Percentiles rank a stretch among this genome's conserved stretches.
Evolutionary conservation across 2,797 vertebrate species (phyloP).

Genomic region (Eurystomus glaucurus): DNA sequence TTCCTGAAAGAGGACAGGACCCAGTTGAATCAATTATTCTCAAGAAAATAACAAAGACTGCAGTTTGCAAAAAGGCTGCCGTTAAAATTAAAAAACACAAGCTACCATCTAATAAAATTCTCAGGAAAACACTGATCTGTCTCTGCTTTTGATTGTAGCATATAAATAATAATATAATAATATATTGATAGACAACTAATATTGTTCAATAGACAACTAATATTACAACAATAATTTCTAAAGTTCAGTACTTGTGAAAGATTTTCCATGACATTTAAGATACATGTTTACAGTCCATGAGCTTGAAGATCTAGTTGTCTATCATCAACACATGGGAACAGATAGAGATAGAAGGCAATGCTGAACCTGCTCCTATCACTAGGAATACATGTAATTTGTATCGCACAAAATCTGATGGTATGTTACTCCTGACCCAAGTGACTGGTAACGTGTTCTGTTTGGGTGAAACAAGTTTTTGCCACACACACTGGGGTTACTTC

Average conservation of each 20-base stretch:
- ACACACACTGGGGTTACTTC: background rate
- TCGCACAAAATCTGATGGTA: background rate
- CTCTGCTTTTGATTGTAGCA: background rate
- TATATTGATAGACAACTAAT: background rate
- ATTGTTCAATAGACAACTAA: background rate
- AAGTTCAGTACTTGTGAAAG: background rate
- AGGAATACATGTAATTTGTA: too few relatives aligned
- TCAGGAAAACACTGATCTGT: background rate
- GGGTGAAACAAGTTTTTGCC: background rate
- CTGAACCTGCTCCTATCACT: too few relatives aligned
- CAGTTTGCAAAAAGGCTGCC: background rate
- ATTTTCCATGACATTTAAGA: background rate
- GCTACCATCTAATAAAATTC: fast-evolving
- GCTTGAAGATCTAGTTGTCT: background rate
- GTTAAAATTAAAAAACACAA: background rate
- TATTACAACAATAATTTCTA: background rate
- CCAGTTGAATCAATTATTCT: background rate
- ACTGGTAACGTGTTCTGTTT: background rate
- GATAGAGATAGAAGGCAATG: background rate
- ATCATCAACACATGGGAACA: background rate
- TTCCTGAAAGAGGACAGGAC: background rate
- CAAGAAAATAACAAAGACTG: background rate
- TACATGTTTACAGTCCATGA: background rate
- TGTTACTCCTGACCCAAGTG: too few relatives aligned
- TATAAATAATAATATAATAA: background rate